Evolutionary conservation across 1,140 invertebrate genomes (phyloP).

Genomic region (Lordiphosa stackelbergi): DNA sequence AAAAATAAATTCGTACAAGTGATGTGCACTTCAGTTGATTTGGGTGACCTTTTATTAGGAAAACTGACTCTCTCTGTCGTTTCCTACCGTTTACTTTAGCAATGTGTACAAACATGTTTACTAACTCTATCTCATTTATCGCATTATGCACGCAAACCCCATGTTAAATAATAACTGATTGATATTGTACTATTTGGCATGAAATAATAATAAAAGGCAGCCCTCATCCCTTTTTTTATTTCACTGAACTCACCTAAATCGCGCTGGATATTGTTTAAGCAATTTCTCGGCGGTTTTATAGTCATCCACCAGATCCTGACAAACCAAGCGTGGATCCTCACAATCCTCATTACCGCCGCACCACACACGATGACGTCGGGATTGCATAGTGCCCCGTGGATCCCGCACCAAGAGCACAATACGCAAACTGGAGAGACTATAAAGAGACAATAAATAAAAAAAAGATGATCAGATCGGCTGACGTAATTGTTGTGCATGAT

Average conservation of each 20-base stretch:
- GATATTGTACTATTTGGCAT: too few species aligned
- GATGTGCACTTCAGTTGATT: too few species aligned
- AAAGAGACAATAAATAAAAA: conserved; percentile 13
- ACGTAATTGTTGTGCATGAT: conserved; percentile 60
- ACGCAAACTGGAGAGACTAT: conserved; percentile 83
- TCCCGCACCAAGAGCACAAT: conserved; percentile 89
- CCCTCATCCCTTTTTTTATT: too few species aligned
- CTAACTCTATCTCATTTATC: too few species aligned
- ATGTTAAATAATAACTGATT: too few species aligned
- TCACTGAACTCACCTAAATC: conserved; percentile 82
- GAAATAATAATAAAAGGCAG: too few species aligned
- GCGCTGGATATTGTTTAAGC: conserved; percentile 82
- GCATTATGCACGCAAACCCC: too few species aligned
- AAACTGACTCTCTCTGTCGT: too few species aligned
- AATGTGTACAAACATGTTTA: too few species aligned
- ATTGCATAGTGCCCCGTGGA: conserved; percentile 91
- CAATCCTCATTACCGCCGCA: conserved; percentile 90
- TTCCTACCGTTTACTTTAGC: too few species aligned
- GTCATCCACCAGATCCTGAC: conserved; percentile 89
- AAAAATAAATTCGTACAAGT: too few species aligned
- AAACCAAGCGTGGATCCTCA: conserved; percentile 85
- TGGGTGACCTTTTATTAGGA: too few species aligned
- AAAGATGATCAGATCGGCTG: conserved; percentile 30
- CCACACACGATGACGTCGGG: conserved; percentile 89
- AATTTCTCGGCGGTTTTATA: conserved; percentile 86